Base-by-base conservation (phyloP, 2,797 vertebrate genomes). In the Anguilla megastoma region DNA sequence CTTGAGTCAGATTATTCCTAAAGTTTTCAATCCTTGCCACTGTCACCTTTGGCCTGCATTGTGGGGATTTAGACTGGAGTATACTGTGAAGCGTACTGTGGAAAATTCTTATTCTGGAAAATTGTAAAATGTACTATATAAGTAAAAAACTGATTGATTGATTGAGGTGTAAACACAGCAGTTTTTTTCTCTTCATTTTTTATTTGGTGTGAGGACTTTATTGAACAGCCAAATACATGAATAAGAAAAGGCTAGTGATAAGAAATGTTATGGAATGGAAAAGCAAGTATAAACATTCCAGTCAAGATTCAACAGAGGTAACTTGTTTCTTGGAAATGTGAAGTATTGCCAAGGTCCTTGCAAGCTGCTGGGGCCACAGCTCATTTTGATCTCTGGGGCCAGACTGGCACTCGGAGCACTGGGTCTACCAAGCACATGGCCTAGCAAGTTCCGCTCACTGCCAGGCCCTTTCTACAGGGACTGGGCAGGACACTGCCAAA, bases 331-430 rank as follows among this genome's bases (percentile, higher is more conserved):
- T n/a, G 27, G 88, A 91, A 89, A 87, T 48, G 80, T 90, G 87
- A 88, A 50, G 36, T 85, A 74, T 83, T 63, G 87, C 87, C 18
- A 76, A 4, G 24, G 27, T 90, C 87, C 48, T 79, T 86, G 86
- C 87, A 89, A 92, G 90, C 90, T 88, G 87, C 82, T 90, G 89
- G 48, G 84, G 71, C 87, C 83, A 63, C 89, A 86, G 88, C 63
- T 85, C 91, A 90, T 95, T 94, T 91, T 92, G 90, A 92, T 83
- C 87, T 90, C 86, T 87, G 79, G 91, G 94, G 93, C 93, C 90
- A 93, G 88, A 92, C 86, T 90, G 92, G 93, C 93, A 93, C 74
- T 87, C 89, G 2, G 84, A 66, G 89, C 30, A 87, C 87, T 63
- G 86, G 63, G 85, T 86, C 84, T 84, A 91, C 90, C 90, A 91